Conservation (phyloP, 2,113 vertebrate species). For the Nannobrachium achirus region DNA sequence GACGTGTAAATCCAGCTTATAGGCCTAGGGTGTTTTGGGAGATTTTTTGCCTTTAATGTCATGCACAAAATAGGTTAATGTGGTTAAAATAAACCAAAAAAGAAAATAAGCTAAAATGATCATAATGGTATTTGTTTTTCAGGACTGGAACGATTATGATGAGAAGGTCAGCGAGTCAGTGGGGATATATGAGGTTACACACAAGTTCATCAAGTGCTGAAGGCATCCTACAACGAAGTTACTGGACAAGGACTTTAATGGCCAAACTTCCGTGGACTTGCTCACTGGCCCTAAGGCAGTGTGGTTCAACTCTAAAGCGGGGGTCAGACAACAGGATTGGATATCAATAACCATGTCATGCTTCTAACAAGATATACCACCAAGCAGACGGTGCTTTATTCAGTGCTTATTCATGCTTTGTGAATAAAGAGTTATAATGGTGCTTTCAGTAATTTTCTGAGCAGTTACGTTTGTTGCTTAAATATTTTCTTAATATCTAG, state of each 20-base stretch:
- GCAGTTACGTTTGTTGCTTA: not conserved
- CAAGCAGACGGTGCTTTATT: constrained; percentile 7
- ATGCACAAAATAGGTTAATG: no score
- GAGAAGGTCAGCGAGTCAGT: constrained; percentile 92
- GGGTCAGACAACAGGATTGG: not conserved
- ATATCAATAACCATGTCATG: not conserved
- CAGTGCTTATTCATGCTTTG: not conserved
- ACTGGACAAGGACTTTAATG: constrained; percentile 16
- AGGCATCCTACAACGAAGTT: not conserved
- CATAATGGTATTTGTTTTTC: no score
- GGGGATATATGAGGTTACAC: constrained; percentile 95
- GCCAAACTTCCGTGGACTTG: not conserved
- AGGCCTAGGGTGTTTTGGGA: not conserved
- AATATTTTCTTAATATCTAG: not conserved
- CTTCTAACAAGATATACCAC: constrained; percentile 4
- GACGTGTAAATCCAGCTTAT: no score
- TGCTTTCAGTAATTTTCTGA: constrained; percentile 6
- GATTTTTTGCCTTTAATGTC: not conserved
- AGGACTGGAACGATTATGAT: constrained; percentile 99
- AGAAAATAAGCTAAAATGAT: no score
- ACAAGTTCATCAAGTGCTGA: constrained; percentile 93
- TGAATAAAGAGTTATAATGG: constrained; percentile 53
- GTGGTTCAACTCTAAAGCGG: not conserved
- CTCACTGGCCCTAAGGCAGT: not conserved
- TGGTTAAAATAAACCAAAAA: no score